Conservation (phyloP, 1,140 invertebrate genomes). For the Sinella curviseta region DNA sequence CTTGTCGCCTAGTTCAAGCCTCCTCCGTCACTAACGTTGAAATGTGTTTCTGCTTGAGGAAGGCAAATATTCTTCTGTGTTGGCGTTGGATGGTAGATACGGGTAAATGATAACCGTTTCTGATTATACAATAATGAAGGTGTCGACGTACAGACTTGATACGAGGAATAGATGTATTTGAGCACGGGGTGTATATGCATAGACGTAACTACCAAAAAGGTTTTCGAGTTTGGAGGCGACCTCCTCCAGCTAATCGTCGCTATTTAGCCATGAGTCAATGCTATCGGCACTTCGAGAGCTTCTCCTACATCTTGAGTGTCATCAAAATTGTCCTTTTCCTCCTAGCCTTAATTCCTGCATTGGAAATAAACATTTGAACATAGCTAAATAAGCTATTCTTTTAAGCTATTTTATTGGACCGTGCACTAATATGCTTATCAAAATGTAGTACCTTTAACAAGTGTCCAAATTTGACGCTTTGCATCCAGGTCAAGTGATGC, state of each 20-base stretch:
- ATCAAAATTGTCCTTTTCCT: slow-evolving; percentile 24
- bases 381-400: neutral
- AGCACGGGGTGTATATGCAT: neutral
- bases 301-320: slow-evolving; percentile 10
- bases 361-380: neutral
- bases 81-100: neutral
- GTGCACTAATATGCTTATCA: too few species aligned
- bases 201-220: slow-evolving; percentile 20
- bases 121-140: neutral
- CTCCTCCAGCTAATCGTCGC: slow-evolving; percentile 25
- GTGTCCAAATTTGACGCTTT: slow-evolving; percentile 26
- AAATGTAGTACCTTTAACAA: slow-evolving; percentile 5
- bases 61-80: neutral
- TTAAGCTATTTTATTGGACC: neutral
- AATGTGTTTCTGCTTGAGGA: neutral
- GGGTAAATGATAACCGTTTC: slow-evolving; percentile 33
- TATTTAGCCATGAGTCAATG: slow-evolving; percentile 32
- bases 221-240: slow-evolving; percentile 11
- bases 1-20: neutral
- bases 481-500: neutral
- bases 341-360: neutral
- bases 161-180: too few species aligned
- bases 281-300: slow-evolving; percentile 32
- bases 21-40: neutral
- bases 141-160: too few species aligned